phyloP scores from a whole-genome alignment of 2,797 vertebrate genomes.

The Acanthis flammea region DNA sequence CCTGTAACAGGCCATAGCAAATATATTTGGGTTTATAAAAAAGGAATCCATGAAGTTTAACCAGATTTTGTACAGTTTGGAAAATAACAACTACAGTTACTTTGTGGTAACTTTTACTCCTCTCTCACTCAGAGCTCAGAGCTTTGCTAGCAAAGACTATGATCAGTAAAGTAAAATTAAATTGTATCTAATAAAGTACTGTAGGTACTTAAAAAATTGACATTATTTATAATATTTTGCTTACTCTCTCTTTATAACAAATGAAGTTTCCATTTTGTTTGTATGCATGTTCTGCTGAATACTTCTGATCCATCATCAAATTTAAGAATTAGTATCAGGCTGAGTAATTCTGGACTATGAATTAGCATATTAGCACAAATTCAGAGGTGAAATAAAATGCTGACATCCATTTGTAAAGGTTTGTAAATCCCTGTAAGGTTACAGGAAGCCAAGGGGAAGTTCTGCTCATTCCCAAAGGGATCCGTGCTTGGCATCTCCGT shows the following conservation, averaged over 20 bases:
- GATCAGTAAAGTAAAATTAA: not conserved
- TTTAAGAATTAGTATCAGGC: not conserved
- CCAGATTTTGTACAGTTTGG: not conserved
- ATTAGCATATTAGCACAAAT: constrained; percentile 31
- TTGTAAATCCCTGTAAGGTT: not conserved
- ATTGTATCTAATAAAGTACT: not conserved
- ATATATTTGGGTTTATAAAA: not conserved
- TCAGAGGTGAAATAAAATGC: not conserved
- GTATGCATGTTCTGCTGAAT: not conserved
- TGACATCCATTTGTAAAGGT: not conserved
- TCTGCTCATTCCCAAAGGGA: not conserved
- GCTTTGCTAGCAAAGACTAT: not conserved
- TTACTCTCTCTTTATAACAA: not conserved
- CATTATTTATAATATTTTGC: not conserved
- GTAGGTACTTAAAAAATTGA: not conserved
- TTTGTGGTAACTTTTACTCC: not conserved
- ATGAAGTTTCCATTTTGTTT: not conserved
- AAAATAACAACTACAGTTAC: not conserved
- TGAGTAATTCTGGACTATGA: not conserved
- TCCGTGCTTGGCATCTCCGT: not conserved
- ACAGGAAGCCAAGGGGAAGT: not conserved
- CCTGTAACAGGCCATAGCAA: not conserved
- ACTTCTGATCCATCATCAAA: not conserved
- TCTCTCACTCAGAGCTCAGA: not conserved
- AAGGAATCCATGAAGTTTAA: not conserved